A percentile compares a stretch with the other conserved stretches of the same genome.
Evolutionary conservation across 35 echinoderm and acorn worm species (phyloP).

Genomic region (Strongylocentrotus purpuratus): DNA sequence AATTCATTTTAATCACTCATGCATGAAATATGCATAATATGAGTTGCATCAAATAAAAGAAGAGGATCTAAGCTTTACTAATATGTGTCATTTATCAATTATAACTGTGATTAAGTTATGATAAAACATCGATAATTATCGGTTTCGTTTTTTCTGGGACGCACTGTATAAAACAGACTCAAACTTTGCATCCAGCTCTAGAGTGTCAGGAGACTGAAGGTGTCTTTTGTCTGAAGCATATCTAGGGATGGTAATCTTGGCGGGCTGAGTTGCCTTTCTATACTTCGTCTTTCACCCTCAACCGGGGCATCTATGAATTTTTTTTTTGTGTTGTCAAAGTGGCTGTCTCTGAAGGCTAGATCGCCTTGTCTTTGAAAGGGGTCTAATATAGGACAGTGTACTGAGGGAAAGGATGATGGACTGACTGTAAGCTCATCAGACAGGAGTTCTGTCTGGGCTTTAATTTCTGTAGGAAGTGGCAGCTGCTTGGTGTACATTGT

Average conservation of each 20-base stretch:
- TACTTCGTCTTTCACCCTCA: background rate
- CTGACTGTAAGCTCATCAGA: background rate
- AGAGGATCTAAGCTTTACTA: too few species aligned
- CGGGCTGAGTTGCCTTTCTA: background rate
- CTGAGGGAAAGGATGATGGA: too few species aligned
- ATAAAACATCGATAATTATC: too few species aligned
- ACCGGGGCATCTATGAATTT: background rate
- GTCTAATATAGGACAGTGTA: too few species aligned
- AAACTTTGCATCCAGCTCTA: background rate
- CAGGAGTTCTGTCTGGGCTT: conserved; percentile 30
- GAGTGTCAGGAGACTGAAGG: background rate
- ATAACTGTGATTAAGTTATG: too few species aligned
- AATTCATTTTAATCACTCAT: too few species aligned
- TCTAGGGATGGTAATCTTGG: background rate
- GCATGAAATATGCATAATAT: too few species aligned
- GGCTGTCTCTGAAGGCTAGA: background rate
- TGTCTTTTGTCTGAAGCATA: background rate
- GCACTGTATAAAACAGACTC: too few species aligned
- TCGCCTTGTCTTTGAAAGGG: background rate
- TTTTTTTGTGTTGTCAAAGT: background rate
- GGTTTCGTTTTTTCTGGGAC: too few species aligned
- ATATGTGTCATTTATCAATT: too few species aligned
- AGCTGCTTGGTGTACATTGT: conserved; percentile 28
- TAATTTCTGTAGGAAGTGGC: background rate
- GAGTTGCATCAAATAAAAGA: too few species aligned